Evolutionary conservation across 2,888 invertebrate genomes (phyloP), one percentile per base, ranked within the genome.

Genomic region (Nomada flava): DNA sequence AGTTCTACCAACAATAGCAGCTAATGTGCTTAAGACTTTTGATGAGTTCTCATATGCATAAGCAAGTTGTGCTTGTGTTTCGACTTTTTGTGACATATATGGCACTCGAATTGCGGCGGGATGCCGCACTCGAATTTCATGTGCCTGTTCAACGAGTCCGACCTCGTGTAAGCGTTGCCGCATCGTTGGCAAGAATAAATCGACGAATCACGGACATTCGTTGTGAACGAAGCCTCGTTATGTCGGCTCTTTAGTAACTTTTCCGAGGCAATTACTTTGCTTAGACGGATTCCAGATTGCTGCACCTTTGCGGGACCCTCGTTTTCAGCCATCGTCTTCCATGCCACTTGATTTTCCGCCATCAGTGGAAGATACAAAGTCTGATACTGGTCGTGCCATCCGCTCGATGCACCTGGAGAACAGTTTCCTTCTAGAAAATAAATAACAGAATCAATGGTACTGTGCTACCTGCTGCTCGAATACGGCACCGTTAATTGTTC

Each of bases 41-140:
- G 89, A 92, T 94, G 94, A 81, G 94, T 94, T 87, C 94, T 90
- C 93, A 95, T 94, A 83, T 95, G 95, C 36, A 94, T 91, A 76
- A 94, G 91, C 42, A 95, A 90, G 89, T 95, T 95, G 90, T 94
- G 95, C 89, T 95, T 95, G 94, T 95, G 94, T 75, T 95, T 94
- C 20, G 94, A 96, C 89, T 95, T 95, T 92, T 95, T 95, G 90
- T 95, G 95, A 91, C 96, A 96, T 88, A 95, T 94, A 53, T 95
- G 95, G 85, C 96, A 96, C 84, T 95, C 95, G 91, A 96, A 95
- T 88, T 95, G 95, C 1, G 96, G 96, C 86, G 95, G 95, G 72
- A 94, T 94, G 0, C 95, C 95, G 87, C 96, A 95, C 88, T 96
- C 95, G 90, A 95, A 95, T 77, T 95, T 94, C 75, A 95, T 94